Conservation (phyloP, 2,888 invertebrate species). For the Dinocampus coccinellae region DNA sequence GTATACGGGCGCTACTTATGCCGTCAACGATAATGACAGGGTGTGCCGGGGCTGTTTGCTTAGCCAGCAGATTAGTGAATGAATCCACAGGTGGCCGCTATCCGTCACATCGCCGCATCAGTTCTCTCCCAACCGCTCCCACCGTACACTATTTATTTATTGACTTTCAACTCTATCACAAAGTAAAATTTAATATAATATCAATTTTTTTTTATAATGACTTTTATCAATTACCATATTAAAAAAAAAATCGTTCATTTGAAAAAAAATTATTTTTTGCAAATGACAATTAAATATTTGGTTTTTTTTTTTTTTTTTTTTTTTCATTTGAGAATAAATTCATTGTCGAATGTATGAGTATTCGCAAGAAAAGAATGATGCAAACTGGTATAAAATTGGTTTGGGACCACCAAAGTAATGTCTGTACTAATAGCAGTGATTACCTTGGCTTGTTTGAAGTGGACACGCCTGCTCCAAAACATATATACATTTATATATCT, state of each 20-base stretch:
- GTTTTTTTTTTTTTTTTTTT: background rate
- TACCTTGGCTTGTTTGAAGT: constrained; percentile 69
- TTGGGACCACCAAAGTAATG: constrained; percentile 73
- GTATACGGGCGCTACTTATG: constrained; percentile 64
- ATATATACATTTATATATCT: background rate
- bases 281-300: background rate
- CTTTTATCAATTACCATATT: no score
- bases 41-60: constrained; percentile 68
- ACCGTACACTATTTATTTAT: constrained; percentile 7
- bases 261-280: no score
- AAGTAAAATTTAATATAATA: background rate
- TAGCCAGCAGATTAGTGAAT: constrained; percentile 70
- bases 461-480: constrained; percentile 58
- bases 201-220: no score
- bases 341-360: constrained; percentile 49
- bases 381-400: constrained; percentile 55
- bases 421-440: constrained; percentile 74
- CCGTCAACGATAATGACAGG: constrained; percentile 69
- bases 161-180: background rate
- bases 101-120: constrained; percentile 63
- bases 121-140: constrained; percentile 23
- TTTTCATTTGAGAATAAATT: background rate
- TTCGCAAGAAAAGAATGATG: constrained; percentile 58
- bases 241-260: no score
- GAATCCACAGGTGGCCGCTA: constrained; percentile 70